Evolutionary conservation across 2,113 vertebrate genomes (phyloP), one percentile per base, ranked within the genome.

Genomic region (Bubo bubo): DNA sequence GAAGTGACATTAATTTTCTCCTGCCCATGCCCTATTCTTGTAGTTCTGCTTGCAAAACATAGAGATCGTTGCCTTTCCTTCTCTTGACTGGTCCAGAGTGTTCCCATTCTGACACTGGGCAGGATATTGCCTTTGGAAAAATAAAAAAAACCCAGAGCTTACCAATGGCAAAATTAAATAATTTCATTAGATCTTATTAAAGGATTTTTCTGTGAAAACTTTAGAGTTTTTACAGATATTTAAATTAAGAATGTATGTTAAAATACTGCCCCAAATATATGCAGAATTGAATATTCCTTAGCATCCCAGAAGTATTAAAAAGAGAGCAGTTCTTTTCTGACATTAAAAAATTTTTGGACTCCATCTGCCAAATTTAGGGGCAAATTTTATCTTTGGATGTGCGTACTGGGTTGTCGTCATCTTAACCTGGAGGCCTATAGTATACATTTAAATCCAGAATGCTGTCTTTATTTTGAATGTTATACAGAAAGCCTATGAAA

Each of bases 11-110:
- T 84, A 58, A 72, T 88, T 91, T 86, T 35, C 49, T 88, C 27
- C 72, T 0, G 0, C 75, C 66, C 35, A 0, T 75, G 52, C 30
- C 43, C 34, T 30, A 7, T 37, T 67, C 58, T 94, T 6, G 0
- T 62, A 39, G 27, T 95, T 90, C 24, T 91, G 24, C 66, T 60
- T 52, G 52, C 0, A 4, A 49, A 67, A 35, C 2, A 0, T 0
- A 6, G 14, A 35, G 39, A 19, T 52, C 0, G 0, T 37, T 59
- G 17, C 55, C 7, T 63, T 64, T 55, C 26, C n/a, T 66, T 37
- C 24, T 47, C 60, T 23, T 9, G 9, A 0, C 43, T 63, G 14
- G 16, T 28, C 35, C 50, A 27, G 41, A 41, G 19, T 26, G 3
- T 41, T 86, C 14, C 15, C 34, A 3, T 20, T 64, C 24, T 60